Evolutionary conservation across 2,113 vertebrate genomes (phyloP), one percentile per base, ranked within the genome.

Genomic region (Ginglymostoma cirratum): DNA sequence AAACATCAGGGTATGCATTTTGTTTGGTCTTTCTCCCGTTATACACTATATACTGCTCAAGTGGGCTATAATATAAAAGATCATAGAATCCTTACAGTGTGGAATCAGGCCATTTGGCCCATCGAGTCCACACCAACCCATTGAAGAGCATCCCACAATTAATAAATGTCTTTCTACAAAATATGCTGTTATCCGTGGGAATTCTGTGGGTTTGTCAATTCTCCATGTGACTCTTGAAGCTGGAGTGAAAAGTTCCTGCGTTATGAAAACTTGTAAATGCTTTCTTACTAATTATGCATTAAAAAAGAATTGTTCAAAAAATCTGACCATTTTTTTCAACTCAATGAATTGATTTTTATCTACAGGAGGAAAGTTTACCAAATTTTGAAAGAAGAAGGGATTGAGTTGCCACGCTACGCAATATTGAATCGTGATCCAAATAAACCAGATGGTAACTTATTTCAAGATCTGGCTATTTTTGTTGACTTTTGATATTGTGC

Each of bases 401-500:
- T 99, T 97, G 97, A 98, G 96, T 98, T 99, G 97, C 98, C 98
- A 96, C 98, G 98, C 95, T 99, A 98, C 52, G 98, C 98, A 89
- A 97, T 99, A 96, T 97, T 99, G 96, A 98, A 99, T 96, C 97
- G 98, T 96, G 98, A 99, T 97, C 98, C 98, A 96, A 98, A 98
- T 96, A 98, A 98, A 97, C 98, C 98, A 19, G 98, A 98, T 97
- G 98, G 98, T 99, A 97, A 97, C 69, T 24, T 19, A 48, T 42
- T 72, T 72, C 38, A 72, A 95, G 23, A 70, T 70, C 0, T n/a
- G 10, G 45, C 7, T 8, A 14, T 70, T 52, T 95, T 95, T 70
- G 67, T 72, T 95, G 69, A 42, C 65, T 94, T 3, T 69, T 27
- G 66, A 30, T 17, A 92, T 70, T 42, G 23, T 12, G 52, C 27